phyloP scores from a whole-genome alignment of 2,113 vertebrate species.

The Peromyscus californicus region DNA sequence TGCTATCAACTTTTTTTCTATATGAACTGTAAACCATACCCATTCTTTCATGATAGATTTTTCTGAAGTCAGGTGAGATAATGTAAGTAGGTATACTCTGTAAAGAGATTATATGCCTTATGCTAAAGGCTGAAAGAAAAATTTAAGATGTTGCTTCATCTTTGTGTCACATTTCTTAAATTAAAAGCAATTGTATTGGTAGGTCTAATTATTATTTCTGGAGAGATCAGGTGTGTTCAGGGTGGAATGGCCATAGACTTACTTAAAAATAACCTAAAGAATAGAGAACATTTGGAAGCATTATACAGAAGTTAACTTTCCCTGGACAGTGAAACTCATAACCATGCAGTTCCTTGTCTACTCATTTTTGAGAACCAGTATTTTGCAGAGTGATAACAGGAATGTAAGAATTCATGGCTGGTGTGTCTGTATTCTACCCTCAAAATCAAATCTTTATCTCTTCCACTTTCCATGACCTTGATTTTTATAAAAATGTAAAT shows the following conservation, averaged over 20 bases:
- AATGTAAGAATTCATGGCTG: not conserved
- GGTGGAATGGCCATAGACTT: not conserved
- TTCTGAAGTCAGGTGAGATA: not conserved
- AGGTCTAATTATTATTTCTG: conserved; percentile 16
- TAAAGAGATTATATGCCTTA: not conserved
- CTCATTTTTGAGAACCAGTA: not conserved
- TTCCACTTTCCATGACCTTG: not conserved
- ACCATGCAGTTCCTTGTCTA: not conserved
- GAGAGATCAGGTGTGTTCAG: not conserved
- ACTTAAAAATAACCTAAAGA: conserved; percentile 37
- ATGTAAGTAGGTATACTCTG: not conserved
- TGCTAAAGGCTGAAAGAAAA: conserved; percentile 23
- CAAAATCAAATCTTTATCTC: not conserved
- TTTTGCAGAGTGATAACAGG: not conserved
- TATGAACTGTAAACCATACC: conserved; percentile 38
- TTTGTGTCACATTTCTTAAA: conserved; percentile 31
- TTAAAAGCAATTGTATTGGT: conserved; percentile 22
- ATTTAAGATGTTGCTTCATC: conserved; percentile 13
- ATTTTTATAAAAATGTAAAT: conserved; percentile 56
- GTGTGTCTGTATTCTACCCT: not conserved
- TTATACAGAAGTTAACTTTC: conserved; percentile 49
- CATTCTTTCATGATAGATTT: not conserved
- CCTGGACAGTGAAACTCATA: not conserved
- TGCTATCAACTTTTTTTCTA: conserved; percentile 19
- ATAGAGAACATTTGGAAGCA: conserved; percentile 40